These are phyloP conservation scores for Rhinopomastus cyanomelas DNA, from an alignment of 2,113 vertebrate genomes.

Conservation along the genomic window DNA sequence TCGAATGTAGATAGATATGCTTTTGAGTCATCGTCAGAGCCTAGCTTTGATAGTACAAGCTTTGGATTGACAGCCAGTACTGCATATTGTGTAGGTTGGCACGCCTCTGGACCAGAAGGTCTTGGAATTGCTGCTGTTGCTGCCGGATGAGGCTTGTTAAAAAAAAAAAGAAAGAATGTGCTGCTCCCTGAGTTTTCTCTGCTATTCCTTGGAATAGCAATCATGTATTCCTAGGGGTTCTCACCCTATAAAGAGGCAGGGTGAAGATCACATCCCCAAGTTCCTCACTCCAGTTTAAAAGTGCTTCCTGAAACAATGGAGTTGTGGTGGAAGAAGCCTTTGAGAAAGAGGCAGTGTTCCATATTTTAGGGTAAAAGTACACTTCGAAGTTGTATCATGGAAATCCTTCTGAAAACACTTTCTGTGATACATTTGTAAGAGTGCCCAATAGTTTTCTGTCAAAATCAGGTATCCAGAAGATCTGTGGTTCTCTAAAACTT, in stretches of 20 bases:
- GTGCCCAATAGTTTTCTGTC: neutral
- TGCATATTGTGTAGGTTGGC: constrained; percentile 44
- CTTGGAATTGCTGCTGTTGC: constrained; percentile 40
- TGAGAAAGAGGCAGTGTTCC: neutral
- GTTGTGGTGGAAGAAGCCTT: neutral
- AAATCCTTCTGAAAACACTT: neutral
- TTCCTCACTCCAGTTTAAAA: neutral
- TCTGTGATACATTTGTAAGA: neutral
- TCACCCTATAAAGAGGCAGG: neutral
- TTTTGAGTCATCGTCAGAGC: constrained; percentile 57
- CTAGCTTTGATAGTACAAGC: neutral
- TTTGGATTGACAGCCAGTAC: constrained; percentile 49
- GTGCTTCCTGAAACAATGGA: neutral
- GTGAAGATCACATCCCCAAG: neutral
- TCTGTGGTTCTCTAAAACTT: neutral
- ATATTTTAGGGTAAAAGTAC: neutral
- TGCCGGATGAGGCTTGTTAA: neutral
- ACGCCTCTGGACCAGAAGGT: constrained; percentile 60
- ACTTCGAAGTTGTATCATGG: neutral
- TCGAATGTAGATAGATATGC: constrained; percentile 12
- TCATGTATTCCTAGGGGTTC: neutral
- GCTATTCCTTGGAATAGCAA: neutral
- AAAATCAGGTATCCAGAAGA: neutral
- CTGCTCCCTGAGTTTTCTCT: neutral
- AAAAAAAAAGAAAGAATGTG: neutral